A percentile compares a stretch with the other conserved stretches of the same genome.
Evolutionary conservation across 2,888 invertebrate species (phyloP).

Genomic region (Melitaea athalia): DNA sequence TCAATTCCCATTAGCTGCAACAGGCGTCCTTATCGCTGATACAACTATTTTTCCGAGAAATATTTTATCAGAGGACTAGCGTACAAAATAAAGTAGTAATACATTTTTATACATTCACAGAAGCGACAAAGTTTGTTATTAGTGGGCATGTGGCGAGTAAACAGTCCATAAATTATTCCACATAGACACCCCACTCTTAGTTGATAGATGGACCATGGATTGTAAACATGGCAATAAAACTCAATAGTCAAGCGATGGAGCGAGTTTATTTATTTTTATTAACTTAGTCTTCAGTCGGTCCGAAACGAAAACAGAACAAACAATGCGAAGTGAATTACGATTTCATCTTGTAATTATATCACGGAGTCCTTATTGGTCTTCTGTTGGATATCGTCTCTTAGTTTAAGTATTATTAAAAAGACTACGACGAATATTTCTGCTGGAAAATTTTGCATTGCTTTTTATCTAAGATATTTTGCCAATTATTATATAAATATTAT

Average conservation of each 20-base stretch:
- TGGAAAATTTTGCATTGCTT: too few species aligned
- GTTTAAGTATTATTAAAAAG: constrained; percentile 1
- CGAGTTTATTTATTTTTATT: constrained; percentile 38
- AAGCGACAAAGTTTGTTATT: constrained; percentile 6
- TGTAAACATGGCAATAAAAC: constrained; percentile 54
- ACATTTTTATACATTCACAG: neutral
- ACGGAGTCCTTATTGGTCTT: constrained; percentile 11
- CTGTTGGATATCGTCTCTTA: constrained; percentile 6
- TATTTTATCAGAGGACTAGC: too few species aligned
- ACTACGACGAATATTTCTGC: neutral
- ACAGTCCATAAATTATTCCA: constrained; percentile 66
- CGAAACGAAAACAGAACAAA: constrained; percentile 24
- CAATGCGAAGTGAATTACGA: constrained; percentile 33
- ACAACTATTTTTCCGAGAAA: too few species aligned
- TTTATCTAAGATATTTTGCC: too few species aligned
- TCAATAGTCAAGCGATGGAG: constrained; percentile 38
- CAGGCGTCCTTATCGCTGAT: too few species aligned
- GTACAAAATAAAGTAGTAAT: neutral
- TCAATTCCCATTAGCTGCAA: too few species aligned
- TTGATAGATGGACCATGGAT: constrained; percentile 50
- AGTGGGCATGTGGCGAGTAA: constrained; percentile 50
- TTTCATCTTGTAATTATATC: constrained; percentile 25
- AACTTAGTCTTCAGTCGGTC: constrained; percentile 27
- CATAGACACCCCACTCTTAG: constrained; percentile 40
- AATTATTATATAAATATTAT: too few species aligned